phyloP scores from a whole-genome alignment of 2,113 vertebrate genomes.

The Trinectes maculatus region DNA sequence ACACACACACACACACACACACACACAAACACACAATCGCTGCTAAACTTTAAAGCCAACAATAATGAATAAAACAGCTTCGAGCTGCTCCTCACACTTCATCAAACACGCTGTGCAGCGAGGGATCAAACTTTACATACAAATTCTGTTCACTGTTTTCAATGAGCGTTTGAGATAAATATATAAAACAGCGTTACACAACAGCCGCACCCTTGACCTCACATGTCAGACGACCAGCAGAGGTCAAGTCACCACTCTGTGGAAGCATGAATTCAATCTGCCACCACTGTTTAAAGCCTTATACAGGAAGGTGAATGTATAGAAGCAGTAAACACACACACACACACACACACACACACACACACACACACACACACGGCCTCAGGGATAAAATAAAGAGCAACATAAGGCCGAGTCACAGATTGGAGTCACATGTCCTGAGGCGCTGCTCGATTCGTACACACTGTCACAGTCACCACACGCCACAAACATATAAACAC shows the following conservation, averaged over 20 bases:
- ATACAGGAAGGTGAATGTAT: slow-evolving; percentile 3
- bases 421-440: background rate
- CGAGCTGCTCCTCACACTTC: no score
- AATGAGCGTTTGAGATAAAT: no score
- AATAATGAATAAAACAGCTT: no score
- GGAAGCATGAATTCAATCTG: background rate
- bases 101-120: background rate
- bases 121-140: background rate
- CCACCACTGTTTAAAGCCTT: slow-evolving; percentile 16
- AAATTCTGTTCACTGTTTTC: no score
- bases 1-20: background rate
- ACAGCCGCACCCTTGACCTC: background rate
- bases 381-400: slow-evolving; percentile 24
- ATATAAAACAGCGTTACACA: no score
- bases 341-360: no score
- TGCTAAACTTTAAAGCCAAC: no score
- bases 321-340: background rate
- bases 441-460: background rate
- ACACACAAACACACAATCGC: background rate
- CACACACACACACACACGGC: no score
- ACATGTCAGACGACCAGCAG: background rate
- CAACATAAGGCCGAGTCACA: slow-evolving; percentile 26
- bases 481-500: background rate
- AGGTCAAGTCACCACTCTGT: background rate
- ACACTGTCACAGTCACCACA: background rate